These are phyloP conservation scores for Cabera pusaria DNA, from an alignment of 2,888 invertebrate species.

Conservation along the genomic window DNA sequence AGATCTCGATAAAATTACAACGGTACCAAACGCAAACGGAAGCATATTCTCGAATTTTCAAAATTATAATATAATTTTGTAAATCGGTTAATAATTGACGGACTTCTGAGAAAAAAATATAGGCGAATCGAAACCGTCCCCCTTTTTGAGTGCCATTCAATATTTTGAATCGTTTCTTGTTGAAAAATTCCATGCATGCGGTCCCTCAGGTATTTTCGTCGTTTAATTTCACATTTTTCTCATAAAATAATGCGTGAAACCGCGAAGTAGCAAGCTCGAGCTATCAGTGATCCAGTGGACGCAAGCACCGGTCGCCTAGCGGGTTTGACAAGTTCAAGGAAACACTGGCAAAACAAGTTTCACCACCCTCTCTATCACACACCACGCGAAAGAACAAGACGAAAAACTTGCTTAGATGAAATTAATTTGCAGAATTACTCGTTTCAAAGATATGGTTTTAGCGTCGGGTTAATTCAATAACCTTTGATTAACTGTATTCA, in stretches of 20 bases:
- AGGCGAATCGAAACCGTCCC: too few species aligned
- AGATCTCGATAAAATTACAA: too few species aligned
- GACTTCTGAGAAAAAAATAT: too few species aligned
- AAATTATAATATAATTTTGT: too few species aligned
- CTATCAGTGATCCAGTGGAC: conserved; percentile 20
- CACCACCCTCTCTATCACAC: conserved; percentile 35
- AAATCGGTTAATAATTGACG: too few species aligned
- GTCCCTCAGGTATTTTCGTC: too few species aligned
- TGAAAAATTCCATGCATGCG: too few species aligned
- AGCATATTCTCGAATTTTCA: too few species aligned
- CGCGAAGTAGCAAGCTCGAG: conserved; percentile 6
- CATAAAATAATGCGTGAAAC: conserved; percentile 13
- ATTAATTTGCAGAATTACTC: conserved; percentile 24
- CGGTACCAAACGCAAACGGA: too few species aligned
- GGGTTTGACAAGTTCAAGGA: conserved; percentile 56
- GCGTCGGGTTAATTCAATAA: conserved; percentile 19
- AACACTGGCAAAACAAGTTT: conserved; percentile 50
- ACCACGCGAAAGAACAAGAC: conserved; percentile 28
- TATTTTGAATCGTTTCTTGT: too few species aligned
- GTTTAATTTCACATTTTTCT: too few species aligned
- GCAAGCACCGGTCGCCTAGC: conserved; percentile 35
- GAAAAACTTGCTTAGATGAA: conserved; percentile 30
- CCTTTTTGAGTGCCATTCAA: too few species aligned
- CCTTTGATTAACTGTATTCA: conserved; percentile 14
- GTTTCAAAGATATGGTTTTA: conserved; percentile 17